Evolutionary conservation across 2,113 vertebrate genomes (phyloP), one percentile per base, ranked within the genome.

Genomic region (Sceloporus undulatus): DNA sequence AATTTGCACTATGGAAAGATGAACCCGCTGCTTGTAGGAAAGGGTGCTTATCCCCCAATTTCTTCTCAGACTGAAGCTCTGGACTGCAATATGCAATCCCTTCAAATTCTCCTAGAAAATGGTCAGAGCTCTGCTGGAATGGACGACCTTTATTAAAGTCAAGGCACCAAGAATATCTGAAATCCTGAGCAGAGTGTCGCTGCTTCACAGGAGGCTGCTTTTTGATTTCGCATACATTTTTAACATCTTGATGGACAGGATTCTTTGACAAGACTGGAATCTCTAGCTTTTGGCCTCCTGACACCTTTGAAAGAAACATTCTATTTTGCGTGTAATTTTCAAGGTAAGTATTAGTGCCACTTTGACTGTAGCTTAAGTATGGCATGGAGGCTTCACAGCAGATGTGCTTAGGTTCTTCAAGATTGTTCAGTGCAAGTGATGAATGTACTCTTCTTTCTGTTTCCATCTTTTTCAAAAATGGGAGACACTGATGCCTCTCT

Each of bases 401-500:
- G 29, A 34, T 79, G 79, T 23, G 74, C 87, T 77, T 82, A 77
- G 52, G 48, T 83, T 90, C 93, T 90, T 56, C 85, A 14, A 85
- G 94, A 88, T 34, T 1, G 78, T 79, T 93, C 48, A 88, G 25
- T 73, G 89, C 89, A n/a, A 56, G 91, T 25, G 62, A 86, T 82
- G 90, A 73, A 86, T 21, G 4, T 90, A 13, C 21, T 79, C 25
- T 54, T 82, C 90, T 92, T 11, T 87, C 82, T 83, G 91, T 80
- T 86, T 84, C 76, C 52, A 18, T 10, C 62, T 91, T 90, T 89
- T 87, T 92, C 25, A 91, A 80, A 90, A 95, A 94, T 89, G 1
- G 16, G 86, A 65, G 75, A 73, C 82, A 59, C 3, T 29, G 92
- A 1, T 79, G 25, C 68, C 4, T 27, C 85, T 82, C 88, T 92